These are phyloP conservation scores for Siderastrea radians DNA, from an alignment of 92 coral and sea anemone genomes.

Conservation along the genomic window DNA sequence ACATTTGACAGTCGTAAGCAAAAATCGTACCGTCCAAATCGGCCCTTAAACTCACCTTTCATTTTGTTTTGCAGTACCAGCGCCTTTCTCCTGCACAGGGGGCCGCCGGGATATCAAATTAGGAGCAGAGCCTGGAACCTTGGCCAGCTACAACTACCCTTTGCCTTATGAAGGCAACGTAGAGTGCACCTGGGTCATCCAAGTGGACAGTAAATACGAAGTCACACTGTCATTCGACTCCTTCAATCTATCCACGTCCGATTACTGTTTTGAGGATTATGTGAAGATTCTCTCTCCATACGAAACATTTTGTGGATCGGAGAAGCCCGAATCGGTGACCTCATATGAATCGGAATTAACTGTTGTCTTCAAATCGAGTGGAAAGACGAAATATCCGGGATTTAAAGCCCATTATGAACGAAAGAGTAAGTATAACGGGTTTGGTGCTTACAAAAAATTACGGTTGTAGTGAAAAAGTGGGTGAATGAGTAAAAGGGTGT, in stretches of 20 bases:
- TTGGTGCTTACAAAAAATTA: not conserved
- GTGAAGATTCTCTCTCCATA: slow-evolving; percentile 32
- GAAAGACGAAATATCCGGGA: slow-evolving; percentile 13
- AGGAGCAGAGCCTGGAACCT: slow-evolving; percentile 16
- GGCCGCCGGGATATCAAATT: not conserved
- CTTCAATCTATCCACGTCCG: slow-evolving; percentile 35
- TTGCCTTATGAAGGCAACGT: slow-evolving; percentile 33
- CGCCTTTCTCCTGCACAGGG: slow-evolving; percentile 61
- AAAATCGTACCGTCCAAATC: not conserved
- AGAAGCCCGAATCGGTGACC: slow-evolving; percentile 27
- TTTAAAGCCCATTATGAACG: slow-evolving; percentile 9
- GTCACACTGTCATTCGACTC: slow-evolving; percentile 42
- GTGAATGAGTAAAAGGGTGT: not conserved
- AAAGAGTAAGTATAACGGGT: not conserved
- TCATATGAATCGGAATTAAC: slow-evolving; percentile 29
- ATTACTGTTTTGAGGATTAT: slow-evolving; percentile 42
- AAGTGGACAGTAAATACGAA: slow-evolving; percentile 11
- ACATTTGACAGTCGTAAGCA: too few relatives aligned
- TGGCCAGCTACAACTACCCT: slow-evolving; percentile 70
- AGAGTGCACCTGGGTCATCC: slow-evolving; percentile 23
- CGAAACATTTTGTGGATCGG: slow-evolving; percentile 24
- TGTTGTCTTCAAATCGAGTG: slow-evolving; percentile 45
- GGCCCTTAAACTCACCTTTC: too few relatives aligned
- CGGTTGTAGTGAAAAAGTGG: not conserved
- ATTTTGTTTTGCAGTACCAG: slow-evolving; percentile 52